Evolutionary conservation across 2,888 invertebrate genomes (phyloP).

Genomic region (Apamea anceps): DNA sequence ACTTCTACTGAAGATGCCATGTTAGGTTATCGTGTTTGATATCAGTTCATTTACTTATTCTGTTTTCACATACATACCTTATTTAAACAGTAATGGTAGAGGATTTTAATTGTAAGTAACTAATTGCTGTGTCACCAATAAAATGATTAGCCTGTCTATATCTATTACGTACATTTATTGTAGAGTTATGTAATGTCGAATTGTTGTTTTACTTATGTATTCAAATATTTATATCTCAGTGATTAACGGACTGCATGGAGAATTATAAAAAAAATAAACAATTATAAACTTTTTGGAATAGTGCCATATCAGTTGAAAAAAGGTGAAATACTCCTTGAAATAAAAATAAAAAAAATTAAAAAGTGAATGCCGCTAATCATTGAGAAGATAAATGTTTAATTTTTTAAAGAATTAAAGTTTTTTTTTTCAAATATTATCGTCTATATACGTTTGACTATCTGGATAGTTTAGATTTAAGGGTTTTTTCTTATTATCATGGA

Average conservation of each 20-base stretch:
- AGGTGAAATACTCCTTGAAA: conserved; percentile 61
- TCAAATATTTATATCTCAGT: conserved; percentile 75
- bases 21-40: conserved; percentile 82
- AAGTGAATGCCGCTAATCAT: conserved; percentile 78
- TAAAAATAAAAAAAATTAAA: conserved; percentile 43
- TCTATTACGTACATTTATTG: conserved; percentile 78
- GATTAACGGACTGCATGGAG: conserved; percentile 77
- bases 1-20: conserved; percentile 80
- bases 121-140: conserved; percentile 90
- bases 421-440: conserved; percentile 69
- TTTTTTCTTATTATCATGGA: conserved; percentile 85
- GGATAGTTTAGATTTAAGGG: conserved; percentile 83
- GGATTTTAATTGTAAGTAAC: conserved; percentile 83
- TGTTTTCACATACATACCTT: conserved; percentile 74
- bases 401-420: conserved; percentile 48
- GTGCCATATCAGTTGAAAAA: conserved; percentile 83
- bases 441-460: conserved; percentile 78
- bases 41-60: conserved; percentile 79
- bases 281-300: conserved; percentile 74
- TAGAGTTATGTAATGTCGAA: conserved; percentile 78
- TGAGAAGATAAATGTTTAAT: conserved; percentile 68
- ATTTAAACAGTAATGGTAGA: conserved; percentile 82
- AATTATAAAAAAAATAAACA: conserved; percentile 66
- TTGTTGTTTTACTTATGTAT: conserved; percentile 75
- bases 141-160: conserved; percentile 87